Evolutionary conservation across 2,888 invertebrate genomes (phyloP).

Genomic region (Callinectes sapidus): DNA sequence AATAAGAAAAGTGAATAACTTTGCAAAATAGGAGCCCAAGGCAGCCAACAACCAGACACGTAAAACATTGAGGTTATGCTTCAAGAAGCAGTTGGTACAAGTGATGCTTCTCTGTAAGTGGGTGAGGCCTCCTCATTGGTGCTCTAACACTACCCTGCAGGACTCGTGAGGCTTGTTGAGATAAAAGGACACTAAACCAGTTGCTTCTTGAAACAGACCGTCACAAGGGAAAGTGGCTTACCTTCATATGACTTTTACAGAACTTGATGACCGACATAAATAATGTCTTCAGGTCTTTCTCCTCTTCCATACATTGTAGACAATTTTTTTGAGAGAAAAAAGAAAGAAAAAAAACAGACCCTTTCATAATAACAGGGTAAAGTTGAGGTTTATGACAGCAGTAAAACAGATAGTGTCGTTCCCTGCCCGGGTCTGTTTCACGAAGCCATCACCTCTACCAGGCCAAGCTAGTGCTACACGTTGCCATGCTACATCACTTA

Average conservation of each 20-base stretch:
- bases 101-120: constrained; percentile 47
- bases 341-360: constrained; percentile 39
- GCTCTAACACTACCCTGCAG: constrained; percentile 42
- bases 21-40: constrained; percentile 30
- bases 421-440: constrained; percentile 70
- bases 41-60: constrained; percentile 15
- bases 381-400: constrained; percentile 58
- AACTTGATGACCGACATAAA: constrained; percentile 57
- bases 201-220: constrained; percentile 72
- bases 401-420: constrained; percentile 63
- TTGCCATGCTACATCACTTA: constrained; percentile 28
- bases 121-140: constrained; percentile 48
- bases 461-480: constrained; percentile 42
- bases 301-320: constrained; percentile 67
- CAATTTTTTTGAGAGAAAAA: constrained; percentile 9
- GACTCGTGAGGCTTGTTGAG: constrained; percentile 34
- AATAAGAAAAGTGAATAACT: neutral
- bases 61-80: constrained; percentile 58
- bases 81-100: constrained; percentile 63
- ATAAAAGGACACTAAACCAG: constrained; percentile 44
- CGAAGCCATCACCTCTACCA: constrained; percentile 64
- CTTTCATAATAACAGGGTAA: constrained; percentile 24
- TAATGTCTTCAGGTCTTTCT: constrained; percentile 56
- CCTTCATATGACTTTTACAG: constrained; percentile 60
- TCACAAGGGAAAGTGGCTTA: constrained; percentile 65